Evolutionary conservation across 2,888 invertebrate genomes (phyloP), one percentile per base, ranked within the genome.

Genomic region (Drosophila acutilabella): DNA sequence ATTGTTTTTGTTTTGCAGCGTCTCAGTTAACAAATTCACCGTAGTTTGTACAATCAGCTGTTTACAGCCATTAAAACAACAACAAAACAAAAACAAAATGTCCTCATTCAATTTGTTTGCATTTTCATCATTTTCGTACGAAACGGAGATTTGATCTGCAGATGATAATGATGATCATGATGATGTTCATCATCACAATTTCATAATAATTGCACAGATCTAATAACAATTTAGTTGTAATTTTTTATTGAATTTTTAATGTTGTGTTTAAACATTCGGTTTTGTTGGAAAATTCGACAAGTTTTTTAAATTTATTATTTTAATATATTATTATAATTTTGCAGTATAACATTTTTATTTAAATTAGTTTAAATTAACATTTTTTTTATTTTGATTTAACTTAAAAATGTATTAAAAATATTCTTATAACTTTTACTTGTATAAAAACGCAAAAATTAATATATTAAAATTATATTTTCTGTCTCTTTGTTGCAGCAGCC

Each of bases 141-240:
- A 71, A 76, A 45, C 10, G 5, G 77, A 56, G 77, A 52, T 45
- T 45, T 16, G 73, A 72, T 56, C 73, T 53, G 13, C 8, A 36
- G 4, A 36, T 36, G 13, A 36, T 36, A 3, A 13, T 36, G 36
- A 36, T 36, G 26, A 26, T 36, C 11, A 36, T 36, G 7, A 11
- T 36, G 30, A 36, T 36, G 13, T 36, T 36, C 0, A 13, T 36
- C 2, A 11, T 36, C 3, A 36, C 13, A 11, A 13, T 36, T 36
- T 36, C 26, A 26, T 26, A 7, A 26, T 26, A 26, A 26, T 26
- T 26, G 26, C 26, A 8, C 30, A 8, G 30, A 30, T 30, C 30
- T 30, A 30, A 30, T 30, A 30, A 30, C 30, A 30, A 8, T 30
- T 30, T 30, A 30, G 8, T 30, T 30, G 30, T 30, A 30, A 30